Conservation (phyloP, 1,140 invertebrate species). For the Acromyrmex charruanus region DNA sequence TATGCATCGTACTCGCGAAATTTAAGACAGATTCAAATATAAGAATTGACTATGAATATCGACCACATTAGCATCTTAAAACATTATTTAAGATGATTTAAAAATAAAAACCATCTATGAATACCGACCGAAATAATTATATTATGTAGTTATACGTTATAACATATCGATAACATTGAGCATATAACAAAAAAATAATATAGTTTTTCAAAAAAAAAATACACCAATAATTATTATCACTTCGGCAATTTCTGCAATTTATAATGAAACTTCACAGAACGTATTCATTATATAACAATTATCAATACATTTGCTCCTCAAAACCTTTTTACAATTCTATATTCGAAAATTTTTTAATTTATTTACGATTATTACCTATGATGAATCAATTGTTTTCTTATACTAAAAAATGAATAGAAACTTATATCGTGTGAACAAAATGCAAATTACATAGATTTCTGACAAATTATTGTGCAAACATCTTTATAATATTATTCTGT, state of each 20-base stretch:
- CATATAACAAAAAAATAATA: background rate
- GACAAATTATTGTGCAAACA: slow-evolving; percentile 1
- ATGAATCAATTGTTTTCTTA: background rate
- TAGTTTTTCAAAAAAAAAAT: background rate
- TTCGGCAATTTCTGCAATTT: background rate
- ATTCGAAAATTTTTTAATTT: background rate
- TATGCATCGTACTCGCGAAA: no score
- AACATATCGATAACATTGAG: background rate
- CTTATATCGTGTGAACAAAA: background rate
- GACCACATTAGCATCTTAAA: no score
- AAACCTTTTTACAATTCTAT: background rate
- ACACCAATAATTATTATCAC: background rate
- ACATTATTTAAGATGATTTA: no score
- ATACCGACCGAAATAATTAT: background rate
- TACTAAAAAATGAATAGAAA: background rate
- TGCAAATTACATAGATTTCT: background rate
- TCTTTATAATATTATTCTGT: background rate
- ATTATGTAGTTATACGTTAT: background rate
- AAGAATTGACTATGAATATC: no score
- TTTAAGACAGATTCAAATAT: no score
- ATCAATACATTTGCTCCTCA: background rate
- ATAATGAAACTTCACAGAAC: background rate
- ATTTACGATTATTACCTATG: background rate
- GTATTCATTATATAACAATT: background rate
- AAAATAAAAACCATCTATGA: no score